Evolutionary conservation across 1,140 invertebrate genomes (phyloP).

Genomic region (Platorchestia sp.): DNA sequence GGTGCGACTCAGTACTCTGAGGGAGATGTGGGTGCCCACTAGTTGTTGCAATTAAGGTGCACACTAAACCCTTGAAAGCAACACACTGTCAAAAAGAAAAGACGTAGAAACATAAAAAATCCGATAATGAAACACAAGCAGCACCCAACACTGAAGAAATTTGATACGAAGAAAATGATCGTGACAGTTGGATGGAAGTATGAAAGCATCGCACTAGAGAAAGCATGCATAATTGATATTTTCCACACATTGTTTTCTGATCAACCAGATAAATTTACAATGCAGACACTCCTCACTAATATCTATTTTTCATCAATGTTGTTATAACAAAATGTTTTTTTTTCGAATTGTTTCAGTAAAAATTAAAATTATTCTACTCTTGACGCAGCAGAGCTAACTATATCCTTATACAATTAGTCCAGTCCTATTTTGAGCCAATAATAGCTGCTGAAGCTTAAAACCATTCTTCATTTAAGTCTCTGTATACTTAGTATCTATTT

Average conservation of each 20-base stretch:
- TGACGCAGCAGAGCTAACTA: not conserved
- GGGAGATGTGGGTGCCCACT: not conserved
- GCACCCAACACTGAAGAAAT: not conserved
- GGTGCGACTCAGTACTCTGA: too few species aligned
- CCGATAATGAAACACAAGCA: not conserved
- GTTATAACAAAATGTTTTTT: too few species aligned
- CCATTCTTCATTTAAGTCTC: not conserved
- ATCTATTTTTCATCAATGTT: not conserved
- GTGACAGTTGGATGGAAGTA: not conserved
- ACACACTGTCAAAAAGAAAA: not conserved
- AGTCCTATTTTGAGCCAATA: not conserved
- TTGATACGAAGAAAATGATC: not conserved
- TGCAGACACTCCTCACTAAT: not conserved
- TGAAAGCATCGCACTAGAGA: not conserved
- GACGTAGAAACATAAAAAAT: not conserved
- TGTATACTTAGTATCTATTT: too few species aligned
- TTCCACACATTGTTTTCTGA: not conserved
- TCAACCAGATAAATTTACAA: not conserved
- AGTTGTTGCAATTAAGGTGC: not conserved
- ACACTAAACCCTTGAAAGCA: not conserved
- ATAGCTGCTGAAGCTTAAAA: not conserved
- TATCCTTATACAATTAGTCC: not conserved
- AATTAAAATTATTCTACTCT: not conserved
- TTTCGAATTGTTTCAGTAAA: too few species aligned
- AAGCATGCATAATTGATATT: not conserved